Percentiles rank a stretch among this genome's conserved stretches.
Conservation (phyloP, 2,113 vertebrate species). For the Coracopsis vasa region DNA sequence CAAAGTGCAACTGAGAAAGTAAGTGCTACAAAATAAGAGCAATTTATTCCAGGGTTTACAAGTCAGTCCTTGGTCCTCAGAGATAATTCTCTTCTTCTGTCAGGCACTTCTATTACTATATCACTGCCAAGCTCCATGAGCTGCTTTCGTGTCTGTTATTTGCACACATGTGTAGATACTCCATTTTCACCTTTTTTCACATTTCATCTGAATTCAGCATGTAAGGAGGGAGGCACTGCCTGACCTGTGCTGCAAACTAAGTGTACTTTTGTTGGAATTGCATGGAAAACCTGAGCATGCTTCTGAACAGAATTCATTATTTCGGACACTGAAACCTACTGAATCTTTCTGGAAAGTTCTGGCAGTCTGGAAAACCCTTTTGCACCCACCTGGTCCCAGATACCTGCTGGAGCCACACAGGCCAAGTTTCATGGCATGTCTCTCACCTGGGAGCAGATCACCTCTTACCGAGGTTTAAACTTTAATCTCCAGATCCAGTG, state of each 20-base stretch:
- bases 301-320: not conserved
- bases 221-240: not conserved
- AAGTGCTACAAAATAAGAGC: not conserved
- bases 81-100: not conserved
- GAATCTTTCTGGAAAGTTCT: not conserved
- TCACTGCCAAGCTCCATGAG: not conserved
- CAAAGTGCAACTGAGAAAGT: not conserved
- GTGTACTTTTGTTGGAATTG: accelerated
- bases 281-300: not conserved
- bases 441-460: not conserved
- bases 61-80: not conserved
- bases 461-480: not conserved
- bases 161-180: not conserved
- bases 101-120: not conserved
- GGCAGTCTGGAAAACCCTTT: not conserved
- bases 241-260: not conserved
- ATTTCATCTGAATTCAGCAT: not conserved
- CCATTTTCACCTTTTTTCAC: not conserved
- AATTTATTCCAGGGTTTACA: not conserved
- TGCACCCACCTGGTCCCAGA: not conserved
- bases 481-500: not conserved
- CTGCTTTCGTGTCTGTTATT: not conserved
- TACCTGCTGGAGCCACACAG: not conserved
- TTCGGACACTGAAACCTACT: not conserved
- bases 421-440: accelerated